Evolutionary conservation across 1,140 invertebrate genomes (phyloP).

Genomic region (Caenorhabditis remanei): DNA sequence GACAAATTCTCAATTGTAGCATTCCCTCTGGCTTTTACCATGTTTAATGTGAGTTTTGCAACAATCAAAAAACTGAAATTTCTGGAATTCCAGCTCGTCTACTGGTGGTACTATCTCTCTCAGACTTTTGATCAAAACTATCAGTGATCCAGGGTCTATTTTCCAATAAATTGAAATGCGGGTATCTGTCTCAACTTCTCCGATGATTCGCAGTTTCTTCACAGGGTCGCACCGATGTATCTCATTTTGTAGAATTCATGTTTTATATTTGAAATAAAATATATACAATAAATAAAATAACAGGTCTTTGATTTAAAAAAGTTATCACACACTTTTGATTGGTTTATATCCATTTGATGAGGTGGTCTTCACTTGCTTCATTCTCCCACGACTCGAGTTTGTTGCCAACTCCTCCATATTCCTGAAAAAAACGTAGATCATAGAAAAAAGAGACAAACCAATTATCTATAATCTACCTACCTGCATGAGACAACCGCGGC

Average conservation of each 20-base stretch:
- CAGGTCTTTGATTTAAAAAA: neutral
- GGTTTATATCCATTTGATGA: neutral
- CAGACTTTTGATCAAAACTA: conserved; percentile 66
- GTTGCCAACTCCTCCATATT: conserved; percentile 4
- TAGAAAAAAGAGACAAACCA: neutral
- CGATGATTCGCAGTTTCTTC: conserved; percentile 26
- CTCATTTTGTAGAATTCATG: conserved; percentile 38
- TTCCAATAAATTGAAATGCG: neutral
- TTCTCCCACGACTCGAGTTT: conserved; percentile 8
- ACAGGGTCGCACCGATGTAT: conserved; percentile 35
- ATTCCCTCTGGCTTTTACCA: conserved; percentile 72
- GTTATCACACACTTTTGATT: conserved; percentile 39
- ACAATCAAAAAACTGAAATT: neutral
- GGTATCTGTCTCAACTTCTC: conserved; percentile 10
- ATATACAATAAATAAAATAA: neutral
- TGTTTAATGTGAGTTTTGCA: conserved; percentile 71
- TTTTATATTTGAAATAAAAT: conserved; percentile 1
- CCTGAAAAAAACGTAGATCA: neutral
- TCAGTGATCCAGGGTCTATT: neutral
- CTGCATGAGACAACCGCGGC: conserved; percentile 13
- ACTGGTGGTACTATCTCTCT: conserved; percentile 70
- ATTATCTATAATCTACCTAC: conserved; percentile 13
- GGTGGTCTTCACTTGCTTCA: neutral
- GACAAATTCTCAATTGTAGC: conserved; percentile 77
- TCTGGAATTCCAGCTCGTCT: conserved; percentile 60